phyloP scores from a whole-genome alignment of 2,888 invertebrate species.

The Leucophenga montana region DNA sequence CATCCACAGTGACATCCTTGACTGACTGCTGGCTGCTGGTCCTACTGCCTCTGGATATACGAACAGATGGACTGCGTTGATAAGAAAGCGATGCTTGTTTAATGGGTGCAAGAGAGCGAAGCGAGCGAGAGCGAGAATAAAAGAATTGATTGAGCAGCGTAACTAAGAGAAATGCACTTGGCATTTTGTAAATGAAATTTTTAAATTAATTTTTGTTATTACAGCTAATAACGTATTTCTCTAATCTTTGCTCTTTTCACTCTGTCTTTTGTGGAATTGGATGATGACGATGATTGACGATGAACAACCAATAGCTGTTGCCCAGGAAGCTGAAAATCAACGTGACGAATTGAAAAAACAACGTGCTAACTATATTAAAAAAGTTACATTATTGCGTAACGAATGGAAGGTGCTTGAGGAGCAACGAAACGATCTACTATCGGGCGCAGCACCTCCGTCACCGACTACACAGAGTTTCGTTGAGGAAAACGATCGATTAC shows the following conservation, averaged over 20 bases:
- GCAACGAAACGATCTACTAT: constrained; percentile 83
- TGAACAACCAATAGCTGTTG: constrained; percentile 76
- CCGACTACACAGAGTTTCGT: constrained; percentile 86
- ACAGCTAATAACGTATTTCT: constrained; percentile 15
- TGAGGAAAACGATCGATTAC: constrained; percentile 87
- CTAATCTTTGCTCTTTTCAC: constrained; percentile 1
- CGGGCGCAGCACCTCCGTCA: constrained; percentile 77
- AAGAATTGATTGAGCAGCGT: constrained; percentile 27
- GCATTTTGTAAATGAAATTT: constrained; percentile 68
- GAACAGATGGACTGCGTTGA: too few relatives aligned
- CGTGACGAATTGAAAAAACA: constrained; percentile 86
- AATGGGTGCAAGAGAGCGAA: not conserved
- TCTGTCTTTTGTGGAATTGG: not conserved
- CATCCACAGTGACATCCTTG: too few relatives aligned
- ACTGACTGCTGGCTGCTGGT: too few relatives aligned
- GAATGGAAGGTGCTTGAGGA: constrained; percentile 85
- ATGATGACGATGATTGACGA: not conserved
- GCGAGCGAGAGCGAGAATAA: not conserved
- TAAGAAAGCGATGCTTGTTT: not conserved
- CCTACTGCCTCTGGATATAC: too few relatives aligned
- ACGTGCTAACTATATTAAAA: constrained; percentile 86
- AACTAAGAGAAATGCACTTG: constrained; percentile 60
- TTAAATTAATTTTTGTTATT: constrained; percentile 43
- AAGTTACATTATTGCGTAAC: constrained; percentile 81
- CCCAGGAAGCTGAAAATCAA: constrained; percentile 87